Percentiles rank a stretch among this genome's conserved stretches.
phyloP scores from a whole-genome alignment of 2,113 vertebrate genomes.

The Brachionichthys hirsutus region DNA sequence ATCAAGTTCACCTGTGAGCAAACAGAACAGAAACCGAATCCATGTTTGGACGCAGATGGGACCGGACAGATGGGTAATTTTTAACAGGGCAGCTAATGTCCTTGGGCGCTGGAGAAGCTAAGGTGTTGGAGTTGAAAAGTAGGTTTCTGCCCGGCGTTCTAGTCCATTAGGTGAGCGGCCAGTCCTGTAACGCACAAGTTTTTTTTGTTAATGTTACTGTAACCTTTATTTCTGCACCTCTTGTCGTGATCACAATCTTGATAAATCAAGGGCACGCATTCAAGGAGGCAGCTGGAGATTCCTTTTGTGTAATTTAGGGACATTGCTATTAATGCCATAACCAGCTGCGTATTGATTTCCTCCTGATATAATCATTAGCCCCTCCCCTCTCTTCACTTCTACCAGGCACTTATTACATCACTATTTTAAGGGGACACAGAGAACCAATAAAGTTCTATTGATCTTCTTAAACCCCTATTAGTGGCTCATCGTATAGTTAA shows the following conservation, averaged over 20 bases:
- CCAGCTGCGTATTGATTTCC: constrained; percentile 56
- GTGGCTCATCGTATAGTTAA: too few species aligned
- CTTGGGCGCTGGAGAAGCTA: constrained; percentile 44
- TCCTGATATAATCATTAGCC: constrained; percentile 32
- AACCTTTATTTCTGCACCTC: constrained; percentile 1
- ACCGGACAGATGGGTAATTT: constrained; percentile 64
- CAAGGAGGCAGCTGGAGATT: constrained; percentile 7
- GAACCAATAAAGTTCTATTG: constrained; percentile 58
- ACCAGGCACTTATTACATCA: constrained; percentile 21
- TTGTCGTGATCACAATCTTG: constrained; percentile 7
- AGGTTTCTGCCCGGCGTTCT: constrained; percentile 17
- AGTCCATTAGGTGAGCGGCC: constrained; percentile 22
- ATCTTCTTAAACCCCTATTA: constrained; percentile 53
- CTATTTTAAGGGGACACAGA: constrained; percentile 41
- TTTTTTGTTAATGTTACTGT: too few species aligned
- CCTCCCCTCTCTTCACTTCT: constrained; percentile 11
- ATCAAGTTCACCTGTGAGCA: constrained; percentile 57
- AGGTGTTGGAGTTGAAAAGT: constrained; percentile 29
- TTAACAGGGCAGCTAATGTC: constrained; percentile 52
- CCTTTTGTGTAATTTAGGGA: constrained; percentile 3
- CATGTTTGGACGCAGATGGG: constrained; percentile 63
- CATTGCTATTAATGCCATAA: constrained; percentile 19
- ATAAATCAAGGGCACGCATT: constrained; percentile 19
- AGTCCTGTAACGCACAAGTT: not conserved
- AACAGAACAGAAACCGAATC: constrained; percentile 28